Percentiles rank a stretch among this genome's conserved stretches.
phyloP scores from a whole-genome alignment of 2,113 vertebrate genomes.

The Calidris pygmaea region DNA sequence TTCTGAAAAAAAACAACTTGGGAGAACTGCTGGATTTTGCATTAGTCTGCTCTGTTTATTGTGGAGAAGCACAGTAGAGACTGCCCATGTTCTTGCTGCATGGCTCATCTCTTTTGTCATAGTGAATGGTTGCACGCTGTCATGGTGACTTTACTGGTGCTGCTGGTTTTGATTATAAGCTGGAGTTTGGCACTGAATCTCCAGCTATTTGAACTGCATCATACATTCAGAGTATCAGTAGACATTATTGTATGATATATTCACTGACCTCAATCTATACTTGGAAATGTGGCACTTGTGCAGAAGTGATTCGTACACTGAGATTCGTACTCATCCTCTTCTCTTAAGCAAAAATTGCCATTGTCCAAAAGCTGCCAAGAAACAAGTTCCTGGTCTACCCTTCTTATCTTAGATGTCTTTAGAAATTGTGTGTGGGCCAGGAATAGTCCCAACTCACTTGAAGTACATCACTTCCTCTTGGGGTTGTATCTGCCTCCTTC shows the following conservation, averaged over 20 bases:
- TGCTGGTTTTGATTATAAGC: background rate
- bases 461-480: background rate
- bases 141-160: background rate
- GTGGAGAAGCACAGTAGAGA: conserved; percentile 11
- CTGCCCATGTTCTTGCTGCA: background rate
- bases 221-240: background rate
- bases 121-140: background rate
- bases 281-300: background rate
- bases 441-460: background rate
- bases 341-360: background rate
- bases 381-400: background rate
- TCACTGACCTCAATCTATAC: background rate
- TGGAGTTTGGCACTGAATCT: background rate
- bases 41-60: background rate
- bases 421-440: background rate
- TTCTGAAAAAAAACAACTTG: background rate
- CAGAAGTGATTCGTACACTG: background rate
- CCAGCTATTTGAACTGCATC: background rate
- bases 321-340: background rate
- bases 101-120: background rate
- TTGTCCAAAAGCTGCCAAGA: background rate
- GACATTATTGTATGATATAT: background rate
- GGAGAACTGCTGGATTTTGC: background rate
- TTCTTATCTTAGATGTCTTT: background rate
- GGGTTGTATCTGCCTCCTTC: background rate